phyloP scores from a whole-genome alignment of 1,140 invertebrate species.

The Luehdorfia chinensis region DNA sequence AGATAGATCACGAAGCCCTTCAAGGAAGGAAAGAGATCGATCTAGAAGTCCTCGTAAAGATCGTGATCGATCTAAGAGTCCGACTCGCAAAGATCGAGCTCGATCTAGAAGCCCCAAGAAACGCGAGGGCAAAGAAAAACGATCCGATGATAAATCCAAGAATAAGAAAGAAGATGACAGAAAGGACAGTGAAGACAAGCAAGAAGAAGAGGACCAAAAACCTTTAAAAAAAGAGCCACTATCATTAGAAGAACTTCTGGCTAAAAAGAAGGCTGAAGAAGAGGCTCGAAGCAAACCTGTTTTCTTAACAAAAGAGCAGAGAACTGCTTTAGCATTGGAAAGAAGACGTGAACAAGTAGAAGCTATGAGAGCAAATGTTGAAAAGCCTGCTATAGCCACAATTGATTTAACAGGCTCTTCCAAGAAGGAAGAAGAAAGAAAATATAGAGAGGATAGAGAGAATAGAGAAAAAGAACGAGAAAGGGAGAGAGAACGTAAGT shows the following conservation, averaged over 20 bases:
- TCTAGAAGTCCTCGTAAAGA: constrained; percentile 40
- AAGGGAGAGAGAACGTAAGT: constrained; percentile 59
- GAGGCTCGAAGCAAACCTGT: constrained; percentile 95
- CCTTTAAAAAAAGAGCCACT: constrained; percentile 90
- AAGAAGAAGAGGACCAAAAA: constrained; percentile 57
- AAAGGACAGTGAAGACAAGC: constrained; percentile 65
- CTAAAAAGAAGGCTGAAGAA: constrained; percentile 98
- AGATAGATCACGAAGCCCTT: constrained; percentile 43
- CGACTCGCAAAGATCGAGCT: constrained; percentile 39
- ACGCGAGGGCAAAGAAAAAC: constrained; percentile 53
- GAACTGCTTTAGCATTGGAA: constrained; percentile 92
- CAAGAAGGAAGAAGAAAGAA: constrained; percentile 67
- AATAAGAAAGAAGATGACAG: constrained; percentile 70
- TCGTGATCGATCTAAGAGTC: constrained; percentile 43
- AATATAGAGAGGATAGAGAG: constrained; percentile 38
- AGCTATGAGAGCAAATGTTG: constrained; percentile 75
- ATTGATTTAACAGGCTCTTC: constrained; percentile 64
- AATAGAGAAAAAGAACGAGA: constrained; percentile 61
- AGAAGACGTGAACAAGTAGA: constrained; percentile 92
- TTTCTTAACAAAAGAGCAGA: constrained; percentile 97
- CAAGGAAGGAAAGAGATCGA: constrained; percentile 43
- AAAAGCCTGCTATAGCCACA: constrained; percentile 58
- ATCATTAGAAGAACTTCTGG: constrained; percentile 96
- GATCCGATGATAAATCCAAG: constrained; percentile 65
- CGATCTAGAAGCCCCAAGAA: constrained; percentile 57